phyloP scores from a whole-genome alignment of 2,888 invertebrate species.

The Halictus ligatus region DNA sequence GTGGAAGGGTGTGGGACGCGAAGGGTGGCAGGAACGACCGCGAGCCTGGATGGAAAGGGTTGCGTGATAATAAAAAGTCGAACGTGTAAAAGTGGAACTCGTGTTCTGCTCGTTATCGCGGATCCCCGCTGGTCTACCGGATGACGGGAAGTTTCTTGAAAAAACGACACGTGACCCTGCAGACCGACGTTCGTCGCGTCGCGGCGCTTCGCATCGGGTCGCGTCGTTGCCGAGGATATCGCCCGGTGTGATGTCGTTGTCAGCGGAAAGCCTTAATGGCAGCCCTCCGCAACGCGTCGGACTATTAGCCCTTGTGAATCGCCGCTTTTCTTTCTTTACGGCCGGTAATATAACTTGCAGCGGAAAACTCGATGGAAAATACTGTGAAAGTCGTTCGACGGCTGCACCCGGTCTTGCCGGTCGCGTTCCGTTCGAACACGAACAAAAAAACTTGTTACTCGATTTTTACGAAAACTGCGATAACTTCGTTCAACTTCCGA shows the following conservation, averaged over 20 bases:
- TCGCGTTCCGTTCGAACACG: background rate
- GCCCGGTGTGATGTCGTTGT: constrained; percentile 41
- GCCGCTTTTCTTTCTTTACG: constrained; percentile 6
- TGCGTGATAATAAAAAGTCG: constrained; percentile 34
- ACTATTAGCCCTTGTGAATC: constrained; percentile 26
- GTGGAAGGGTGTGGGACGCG: background rate
- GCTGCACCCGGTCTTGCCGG: background rate
- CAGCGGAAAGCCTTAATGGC: constrained; percentile 51
- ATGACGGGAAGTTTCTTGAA: constrained; percentile 42
- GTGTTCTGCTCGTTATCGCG: constrained; percentile 42
- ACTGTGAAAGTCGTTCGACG: constrained; percentile 7
- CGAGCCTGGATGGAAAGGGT: background rate
- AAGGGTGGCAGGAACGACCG: background rate
- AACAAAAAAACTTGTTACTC: background rate
- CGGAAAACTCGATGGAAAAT: constrained; percentile 1
- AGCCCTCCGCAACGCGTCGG: constrained; percentile 13
- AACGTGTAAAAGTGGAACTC: constrained; percentile 32
- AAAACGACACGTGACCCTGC: background rate
- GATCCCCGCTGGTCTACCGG: background rate
- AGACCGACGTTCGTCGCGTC: background rate
- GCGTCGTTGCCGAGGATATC: constrained; percentile 12
- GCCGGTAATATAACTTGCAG: background rate
- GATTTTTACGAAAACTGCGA: background rate
- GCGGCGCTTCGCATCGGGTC: background rate
- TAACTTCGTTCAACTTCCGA: background rate